Percentiles rank a stretch among this genome's conserved stretches.
phyloP scores from a whole-genome alignment of 37 sponge, comb jelly and placozoan genomes.

The Petrosia ficiformis region DNA sequence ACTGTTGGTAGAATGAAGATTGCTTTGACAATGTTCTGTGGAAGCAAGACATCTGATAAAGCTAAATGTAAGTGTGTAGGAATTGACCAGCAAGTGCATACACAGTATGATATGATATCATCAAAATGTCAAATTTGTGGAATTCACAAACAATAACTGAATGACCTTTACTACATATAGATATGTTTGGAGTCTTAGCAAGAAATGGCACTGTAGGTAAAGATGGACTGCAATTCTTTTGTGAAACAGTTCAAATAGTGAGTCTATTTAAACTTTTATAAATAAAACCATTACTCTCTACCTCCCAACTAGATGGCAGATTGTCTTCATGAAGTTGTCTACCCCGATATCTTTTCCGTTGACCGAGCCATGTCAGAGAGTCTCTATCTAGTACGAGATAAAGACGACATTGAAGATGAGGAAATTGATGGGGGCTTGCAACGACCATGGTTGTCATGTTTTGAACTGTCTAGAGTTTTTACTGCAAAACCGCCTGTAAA shows the following conservation, averaged over 20 bases:
- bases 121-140: no score
- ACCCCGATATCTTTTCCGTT: neutral
- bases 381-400: neutral
- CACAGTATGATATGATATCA: no score
- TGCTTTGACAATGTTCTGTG: conserved; percentile 27
- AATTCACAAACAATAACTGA: neutral
- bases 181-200: conserved; percentile 5
- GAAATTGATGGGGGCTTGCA: conserved; percentile 16
- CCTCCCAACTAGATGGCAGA: conserved; percentile 8
- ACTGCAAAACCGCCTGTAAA: conserved; percentile 6
- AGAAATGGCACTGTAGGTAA: neutral
- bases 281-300: neutral
- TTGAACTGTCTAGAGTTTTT: conserved; percentile 46
- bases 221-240: conserved; percentile 15
- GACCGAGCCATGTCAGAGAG: conserved; percentile 3
- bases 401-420: conserved; percentile 40
- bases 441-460: conserved; percentile 50
- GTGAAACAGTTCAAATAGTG: neutral
- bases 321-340: conserved; percentile 1
- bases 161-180: neutral
- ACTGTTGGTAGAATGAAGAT: conserved; percentile 41
- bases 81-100: no score
- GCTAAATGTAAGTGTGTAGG: conserved; percentile 39
- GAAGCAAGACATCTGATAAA: conserved; percentile 30
- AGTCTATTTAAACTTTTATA: neutral